phyloP scores from a whole-genome alignment of 2,888 invertebrate genomes.

The Chalcis sispes region DNA sequence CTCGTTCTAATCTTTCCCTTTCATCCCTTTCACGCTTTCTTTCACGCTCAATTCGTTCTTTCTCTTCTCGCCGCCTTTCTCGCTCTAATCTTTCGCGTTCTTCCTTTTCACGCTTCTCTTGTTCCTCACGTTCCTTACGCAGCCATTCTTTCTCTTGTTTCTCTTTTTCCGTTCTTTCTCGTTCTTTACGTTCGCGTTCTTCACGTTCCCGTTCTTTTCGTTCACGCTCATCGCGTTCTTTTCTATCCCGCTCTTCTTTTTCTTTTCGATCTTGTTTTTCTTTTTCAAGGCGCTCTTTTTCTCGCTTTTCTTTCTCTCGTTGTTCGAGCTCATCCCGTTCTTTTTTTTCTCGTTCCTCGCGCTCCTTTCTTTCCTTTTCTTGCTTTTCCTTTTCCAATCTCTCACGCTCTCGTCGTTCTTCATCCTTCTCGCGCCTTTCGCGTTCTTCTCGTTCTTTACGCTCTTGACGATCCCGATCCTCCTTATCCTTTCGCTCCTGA shows the following conservation, averaged over 20 bases:
- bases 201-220: constrained; percentile 61
- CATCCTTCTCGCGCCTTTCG: constrained; percentile 61
- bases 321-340: constrained; percentile 68
- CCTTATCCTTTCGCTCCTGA: constrained; percentile 64
- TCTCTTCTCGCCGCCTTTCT: constrained; percentile 73
- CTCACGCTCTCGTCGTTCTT: constrained; percentile 55
- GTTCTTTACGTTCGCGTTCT: constrained; percentile 66
- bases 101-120: constrained; percentile 70
- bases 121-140: constrained; percentile 73
- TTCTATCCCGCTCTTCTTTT: constrained; percentile 67
- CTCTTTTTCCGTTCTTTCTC: constrained; percentile 69
- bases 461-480: constrained; percentile 54
- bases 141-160: constrained; percentile 69
- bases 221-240: constrained; percentile 66
- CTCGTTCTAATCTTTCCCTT: constrained; percentile 74
- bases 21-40: constrained; percentile 72
- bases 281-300: constrained; percentile 70
- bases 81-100: constrained; percentile 73
- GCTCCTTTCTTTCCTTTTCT: constrained; percentile 69
- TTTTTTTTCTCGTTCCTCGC: constrained; percentile 62
- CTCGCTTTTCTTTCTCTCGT: constrained; percentile 67
- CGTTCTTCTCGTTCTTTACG: constrained; percentile 62
- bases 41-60: constrained; percentile 74
- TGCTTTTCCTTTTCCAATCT: constrained; percentile 60
- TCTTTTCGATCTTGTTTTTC: constrained; percentile 70